Evolutionary conservation across 2,113 vertebrate species (phyloP).

Genomic region (Echinops telfairi): DNA sequence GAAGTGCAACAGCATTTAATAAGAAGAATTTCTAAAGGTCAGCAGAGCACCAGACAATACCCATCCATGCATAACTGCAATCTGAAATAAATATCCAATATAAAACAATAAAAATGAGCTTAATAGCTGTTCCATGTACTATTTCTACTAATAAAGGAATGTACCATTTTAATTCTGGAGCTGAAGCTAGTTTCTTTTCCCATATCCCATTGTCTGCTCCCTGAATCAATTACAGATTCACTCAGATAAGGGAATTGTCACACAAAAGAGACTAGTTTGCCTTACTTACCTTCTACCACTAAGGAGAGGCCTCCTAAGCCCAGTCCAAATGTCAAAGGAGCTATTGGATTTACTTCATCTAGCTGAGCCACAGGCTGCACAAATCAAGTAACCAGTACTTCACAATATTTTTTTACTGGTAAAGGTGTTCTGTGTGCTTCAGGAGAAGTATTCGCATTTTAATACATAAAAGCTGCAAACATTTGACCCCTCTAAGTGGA

Average conservation of each 20-base stretch:
- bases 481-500: constrained; percentile 55
- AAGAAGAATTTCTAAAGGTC: constrained; percentile 89
- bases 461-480: constrained; percentile 45
- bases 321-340: constrained; percentile 66
- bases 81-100: constrained; percentile 83
- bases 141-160: constrained; percentile 72
- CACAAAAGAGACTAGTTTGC: constrained; percentile 66
- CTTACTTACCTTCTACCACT: constrained; percentile 40
- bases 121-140: constrained; percentile 72
- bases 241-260: constrained; percentile 74
- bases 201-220: constrained; percentile 56
- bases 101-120: constrained; percentile 77
- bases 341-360: constrained; percentile 68
- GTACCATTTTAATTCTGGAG: constrained; percentile 71
- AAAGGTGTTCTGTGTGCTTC: constrained; percentile 61
- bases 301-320: constrained; percentile 57
- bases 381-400: constrained; percentile 77
- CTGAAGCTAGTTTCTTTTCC: constrained; percentile 47
- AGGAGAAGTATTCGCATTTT: background rate
- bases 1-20: constrained; percentile 87
- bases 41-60: constrained; percentile 85
- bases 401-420: constrained; percentile 75
- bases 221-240: constrained; percentile 83
- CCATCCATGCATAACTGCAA: constrained; percentile 80
- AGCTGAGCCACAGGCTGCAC: constrained; percentile 70